A percentile compares a stretch with the other conserved stretches of the same genome.
Conservation (phyloP, 2,888 invertebrate genomes). For the Aelia acuminata region DNA sequence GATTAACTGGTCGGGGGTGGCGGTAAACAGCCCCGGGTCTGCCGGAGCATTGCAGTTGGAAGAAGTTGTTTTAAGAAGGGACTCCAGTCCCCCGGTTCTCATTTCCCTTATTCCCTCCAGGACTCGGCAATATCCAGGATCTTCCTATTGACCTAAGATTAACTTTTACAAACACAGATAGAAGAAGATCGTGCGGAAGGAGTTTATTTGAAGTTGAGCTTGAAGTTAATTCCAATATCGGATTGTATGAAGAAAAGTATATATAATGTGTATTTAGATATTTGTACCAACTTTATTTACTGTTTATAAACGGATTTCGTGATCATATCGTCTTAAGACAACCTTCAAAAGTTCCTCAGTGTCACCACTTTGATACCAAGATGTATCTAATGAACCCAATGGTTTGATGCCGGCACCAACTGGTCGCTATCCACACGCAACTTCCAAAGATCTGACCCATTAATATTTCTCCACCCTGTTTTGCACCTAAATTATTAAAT, state of each 20-base stretch:
- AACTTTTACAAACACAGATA: background rate
- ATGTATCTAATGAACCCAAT: too few relatives aligned
- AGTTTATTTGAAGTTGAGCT: background rate
- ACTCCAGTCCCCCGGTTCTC: background rate
- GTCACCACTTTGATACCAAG: too few relatives aligned
- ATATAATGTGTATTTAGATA: too few relatives aligned
- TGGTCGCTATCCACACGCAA: too few relatives aligned
- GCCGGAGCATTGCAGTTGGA: conserved; percentile 11
- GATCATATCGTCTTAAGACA: too few relatives aligned
- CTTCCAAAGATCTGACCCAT: too few relatives aligned
- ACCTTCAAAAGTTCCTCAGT: too few relatives aligned
- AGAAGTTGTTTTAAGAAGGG: conserved; percentile 29
- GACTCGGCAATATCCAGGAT: background rate
- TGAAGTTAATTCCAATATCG: background rate
- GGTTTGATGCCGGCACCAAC: too few relatives aligned
- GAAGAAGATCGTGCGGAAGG: background rate
- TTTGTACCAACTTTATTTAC: too few relatives aligned
- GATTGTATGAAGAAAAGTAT: background rate
- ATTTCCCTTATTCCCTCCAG: background rate
- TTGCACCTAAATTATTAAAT: too few relatives aligned
- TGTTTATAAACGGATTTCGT: too few relatives aligned
- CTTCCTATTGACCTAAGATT: conserved; percentile 25
- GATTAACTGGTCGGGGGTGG: background rate
- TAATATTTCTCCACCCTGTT: too few relatives aligned
- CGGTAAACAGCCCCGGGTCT: background rate